Conservation (phyloP, 2,113 vertebrate genomes). For the Gyps fulvus region DNA sequence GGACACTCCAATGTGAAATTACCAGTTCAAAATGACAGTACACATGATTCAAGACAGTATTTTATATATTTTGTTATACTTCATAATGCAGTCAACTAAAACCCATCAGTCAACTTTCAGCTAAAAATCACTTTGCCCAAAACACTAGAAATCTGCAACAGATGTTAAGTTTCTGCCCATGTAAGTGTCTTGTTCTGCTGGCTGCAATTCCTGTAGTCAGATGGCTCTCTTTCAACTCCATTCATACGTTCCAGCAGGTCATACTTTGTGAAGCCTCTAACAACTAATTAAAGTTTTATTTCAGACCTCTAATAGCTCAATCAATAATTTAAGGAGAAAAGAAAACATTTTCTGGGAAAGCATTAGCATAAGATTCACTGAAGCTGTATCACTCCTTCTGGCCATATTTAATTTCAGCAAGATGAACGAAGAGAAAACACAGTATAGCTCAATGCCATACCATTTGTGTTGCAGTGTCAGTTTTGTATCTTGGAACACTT, state of each 20-base stretch:
- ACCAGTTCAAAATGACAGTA: background rate
- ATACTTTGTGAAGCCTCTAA: slow-evolving; percentile 61
- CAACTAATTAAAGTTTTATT: slow-evolving; percentile 72
- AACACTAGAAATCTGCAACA: background rate
- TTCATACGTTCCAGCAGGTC: slow-evolving; percentile 49
- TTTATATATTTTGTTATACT: background rate
- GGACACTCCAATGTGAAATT: background rate
- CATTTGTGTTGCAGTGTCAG: background rate
- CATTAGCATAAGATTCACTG: slow-evolving; percentile 67
- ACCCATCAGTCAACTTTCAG: background rate
- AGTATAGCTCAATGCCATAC: background rate
- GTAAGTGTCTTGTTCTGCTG: background rate
- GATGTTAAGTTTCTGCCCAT: background rate
- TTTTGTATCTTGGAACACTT: slow-evolving; percentile 3
- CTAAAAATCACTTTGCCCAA: background rate
- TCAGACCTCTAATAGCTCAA: slow-evolving; percentile 68
- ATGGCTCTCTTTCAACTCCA: slow-evolving; percentile 14
- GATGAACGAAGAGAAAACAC: background rate
- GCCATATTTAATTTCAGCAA: slow-evolving; percentile 26
- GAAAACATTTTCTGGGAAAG: slow-evolving; percentile 77
- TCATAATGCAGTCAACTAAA: background rate
- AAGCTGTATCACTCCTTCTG: slow-evolving; percentile 13
- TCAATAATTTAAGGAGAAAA: slow-evolving; percentile 77
- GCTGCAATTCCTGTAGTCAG: slow-evolving; percentile 14
- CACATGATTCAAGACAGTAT: background rate